Percentiles rank a stretch among this genome's conserved stretches.
Evolutionary conservation across 1,140 invertebrate species (phyloP).

Genomic region (Aplysia californica): DNA sequence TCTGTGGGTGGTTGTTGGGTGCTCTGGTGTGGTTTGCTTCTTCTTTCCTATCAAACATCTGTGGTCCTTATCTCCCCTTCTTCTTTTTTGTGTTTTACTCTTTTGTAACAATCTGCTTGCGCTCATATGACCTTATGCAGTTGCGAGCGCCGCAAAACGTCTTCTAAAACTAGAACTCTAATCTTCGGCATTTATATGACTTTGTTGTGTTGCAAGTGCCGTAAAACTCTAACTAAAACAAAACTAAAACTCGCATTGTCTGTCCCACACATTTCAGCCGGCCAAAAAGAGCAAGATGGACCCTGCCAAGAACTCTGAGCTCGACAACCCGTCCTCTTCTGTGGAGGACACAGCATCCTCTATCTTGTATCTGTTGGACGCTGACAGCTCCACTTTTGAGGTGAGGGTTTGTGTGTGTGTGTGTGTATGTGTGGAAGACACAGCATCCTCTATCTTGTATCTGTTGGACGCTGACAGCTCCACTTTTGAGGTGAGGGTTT

Average conservation of each 20-base stretch:
- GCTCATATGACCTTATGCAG: no score
- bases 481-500: slow-evolving; percentile 24
- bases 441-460: slow-evolving; percentile 45
- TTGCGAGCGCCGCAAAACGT: no score
- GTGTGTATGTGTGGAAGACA: slow-evolving; percentile 39
- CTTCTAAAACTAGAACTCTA: no score
- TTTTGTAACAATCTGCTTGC: background rate
- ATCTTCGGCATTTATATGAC: no score
- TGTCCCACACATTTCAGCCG: slow-evolving; percentile 12
- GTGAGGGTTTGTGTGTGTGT: background rate
- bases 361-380: slow-evolving; percentile 43
- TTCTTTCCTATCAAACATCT: no score
- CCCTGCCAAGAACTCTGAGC: no score
- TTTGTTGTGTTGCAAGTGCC: no score
- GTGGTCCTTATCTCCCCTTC: no score
- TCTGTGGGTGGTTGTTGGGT: no score
- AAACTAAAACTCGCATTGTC: background rate
- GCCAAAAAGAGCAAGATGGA: slow-evolving; percentile 17
- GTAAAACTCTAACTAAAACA: no score
- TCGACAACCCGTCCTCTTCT: slow-evolving; percentile 35
- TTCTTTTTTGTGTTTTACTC: no score
- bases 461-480: slow-evolving; percentile 37
- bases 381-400: slow-evolving; percentile 31
- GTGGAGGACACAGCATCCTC: slow-evolving; percentile 44
- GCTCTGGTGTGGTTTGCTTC: no score